Evolutionary conservation across 2,888 invertebrate genomes (phyloP), one percentile per base, ranked within the genome.

Genomic region (Pinctada fucata): DNA sequence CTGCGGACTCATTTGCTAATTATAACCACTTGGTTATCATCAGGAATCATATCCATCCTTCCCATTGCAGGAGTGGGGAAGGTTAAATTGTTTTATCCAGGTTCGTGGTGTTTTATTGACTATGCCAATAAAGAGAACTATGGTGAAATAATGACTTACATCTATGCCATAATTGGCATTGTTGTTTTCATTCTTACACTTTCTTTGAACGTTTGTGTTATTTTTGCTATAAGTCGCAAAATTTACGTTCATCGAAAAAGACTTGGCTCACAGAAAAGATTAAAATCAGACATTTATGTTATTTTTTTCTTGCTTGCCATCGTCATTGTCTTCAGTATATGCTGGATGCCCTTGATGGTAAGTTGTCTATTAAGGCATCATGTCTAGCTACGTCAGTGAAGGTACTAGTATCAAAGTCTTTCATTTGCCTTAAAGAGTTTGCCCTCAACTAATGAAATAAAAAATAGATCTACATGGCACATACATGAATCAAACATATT

Each of bases 101-200:
- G 64, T 8, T 73, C 73, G 2, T 73, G 73, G 73, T 73, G 73
- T 48, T 73, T 73, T 13, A 64, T 73, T 4, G 64, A 73, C 65
- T 73, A 64, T 47, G 73, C 52, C 4, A 63, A 64, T 6, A 65
- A 63, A 45, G 50, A 73, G n/a, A 64, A n/a, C 13, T n/a, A 47
- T 8, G 73, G 64, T 48, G 10, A 52, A 48, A 48, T 64, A 1
- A 73, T 52, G 13, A 52, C 64, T 4, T 73, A 64, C 13, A 65
- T 73, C n/a, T 73, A 73, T 49, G 48, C 73, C n/a, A 13, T 64
- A 31, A 31, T 49, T 49, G 73, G 73, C 4, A 2, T 73, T 2
- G n/a, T 63, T 4, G 47, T 73, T 64, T 52, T 73, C 13, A 16
- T 73, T 2, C 48, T 50, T 6, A 73, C 73, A 3, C 5, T 73